Percentiles rank a stretch among this genome's conserved stretches.
Conservation (phyloP, 2,113 vertebrate genomes). For the Ceratotherium simum region DNA sequence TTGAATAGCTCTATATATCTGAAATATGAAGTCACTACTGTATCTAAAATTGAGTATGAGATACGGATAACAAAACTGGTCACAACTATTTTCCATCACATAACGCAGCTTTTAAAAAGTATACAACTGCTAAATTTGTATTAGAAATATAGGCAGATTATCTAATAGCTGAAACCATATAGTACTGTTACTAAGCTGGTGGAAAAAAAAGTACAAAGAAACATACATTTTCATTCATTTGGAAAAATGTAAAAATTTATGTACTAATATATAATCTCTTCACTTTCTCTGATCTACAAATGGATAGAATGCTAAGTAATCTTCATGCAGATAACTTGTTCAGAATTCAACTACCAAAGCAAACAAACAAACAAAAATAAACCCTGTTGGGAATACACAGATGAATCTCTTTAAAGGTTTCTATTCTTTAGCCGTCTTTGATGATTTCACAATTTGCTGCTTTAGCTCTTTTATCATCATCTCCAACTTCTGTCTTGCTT, state of each 20-base stretch:
- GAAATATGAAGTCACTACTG: constrained; percentile 20
- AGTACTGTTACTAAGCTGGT: constrained; percentile 67
- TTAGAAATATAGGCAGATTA: constrained; percentile 84
- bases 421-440: constrained; percentile 87
- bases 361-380: constrained; percentile 69
- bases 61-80: constrained; percentile 74
- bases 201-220: constrained; percentile 85
- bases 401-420: constrained; percentile 23
- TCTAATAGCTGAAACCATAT: constrained; percentile 78
- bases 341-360: constrained; percentile 74
- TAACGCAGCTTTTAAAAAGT: constrained; percentile 79
- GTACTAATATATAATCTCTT: constrained; percentile 82
- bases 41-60: constrained; percentile 77
- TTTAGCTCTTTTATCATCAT: constrained; percentile 94
- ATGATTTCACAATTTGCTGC: constrained; percentile 93
- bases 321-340: constrained; percentile 76
- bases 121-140: constrained; percentile 75
- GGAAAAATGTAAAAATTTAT: constrained; percentile 87
- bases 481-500: constrained; percentile 96
- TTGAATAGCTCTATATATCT: constrained; percentile 16
- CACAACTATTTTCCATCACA: constrained; percentile 75
- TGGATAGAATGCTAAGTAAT: constrained; percentile 74
- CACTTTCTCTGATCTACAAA: constrained; percentile 80
- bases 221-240: constrained; percentile 85
- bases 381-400: constrained; percentile 74